Percentiles rank a stretch among this genome's conserved stretches.
These are phyloP conservation scores for Theristicus caerulescens DNA, from an alignment of 2,113 vertebrate species.

Conservation along the genomic window DNA sequence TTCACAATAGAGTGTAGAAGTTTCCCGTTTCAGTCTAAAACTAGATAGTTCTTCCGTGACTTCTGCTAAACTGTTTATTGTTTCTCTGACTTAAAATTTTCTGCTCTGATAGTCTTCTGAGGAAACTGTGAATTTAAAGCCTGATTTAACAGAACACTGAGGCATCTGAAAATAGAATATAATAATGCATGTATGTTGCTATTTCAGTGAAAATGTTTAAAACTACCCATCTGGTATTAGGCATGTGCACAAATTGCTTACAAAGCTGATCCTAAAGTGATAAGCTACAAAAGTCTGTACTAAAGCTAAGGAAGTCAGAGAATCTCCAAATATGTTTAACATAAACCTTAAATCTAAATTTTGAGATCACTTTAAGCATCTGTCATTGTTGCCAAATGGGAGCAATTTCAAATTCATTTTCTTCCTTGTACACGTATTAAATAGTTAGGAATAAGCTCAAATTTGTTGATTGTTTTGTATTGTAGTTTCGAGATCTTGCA, in stretches of 20 bases:
- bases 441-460: background rate
- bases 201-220: background rate
- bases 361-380: background rate
- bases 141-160: background rate
- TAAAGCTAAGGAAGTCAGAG: background rate
- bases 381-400: background rate
- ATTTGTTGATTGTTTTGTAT: background rate
- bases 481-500: background rate
- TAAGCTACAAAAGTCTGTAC: background rate
- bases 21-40: background rate
- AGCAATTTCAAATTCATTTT: background rate
- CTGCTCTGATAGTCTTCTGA: background rate
- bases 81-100: background rate
- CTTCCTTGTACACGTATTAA: background rate
- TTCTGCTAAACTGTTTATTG: background rate
- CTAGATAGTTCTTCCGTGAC: background rate
- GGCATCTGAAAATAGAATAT: background rate
- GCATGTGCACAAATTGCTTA: background rate
- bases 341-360: background rate
- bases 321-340: background rate
- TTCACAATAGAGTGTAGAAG: background rate
- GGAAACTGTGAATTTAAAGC: background rate
- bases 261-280: background rate
- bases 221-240: background rate
- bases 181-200: background rate